phyloP scores from a whole-genome alignment of 1,140 invertebrate species.

The Zaprionus taronus region DNA sequence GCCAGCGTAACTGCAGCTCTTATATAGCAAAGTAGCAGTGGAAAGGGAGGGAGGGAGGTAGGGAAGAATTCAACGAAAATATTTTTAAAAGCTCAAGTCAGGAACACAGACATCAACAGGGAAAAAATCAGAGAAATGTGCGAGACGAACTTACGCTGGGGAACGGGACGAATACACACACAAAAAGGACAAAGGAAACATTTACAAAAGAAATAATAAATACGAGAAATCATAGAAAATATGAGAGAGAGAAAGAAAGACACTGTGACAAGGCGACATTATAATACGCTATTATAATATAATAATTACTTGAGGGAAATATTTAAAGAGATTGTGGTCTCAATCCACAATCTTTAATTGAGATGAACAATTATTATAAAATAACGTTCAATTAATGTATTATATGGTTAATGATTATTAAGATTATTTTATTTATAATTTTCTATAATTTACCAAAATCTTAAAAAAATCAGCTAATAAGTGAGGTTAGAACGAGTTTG shows the following conservation, averaged over 20 bases:
- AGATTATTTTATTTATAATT: too few species aligned
- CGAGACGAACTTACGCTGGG: constrained; percentile 37
- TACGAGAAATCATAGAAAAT: constrained; percentile 2
- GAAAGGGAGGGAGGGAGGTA: not conserved
- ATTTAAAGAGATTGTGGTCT: not conserved
- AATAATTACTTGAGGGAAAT: not conserved
- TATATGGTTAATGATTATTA: too few species aligned
- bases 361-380: not conserved
- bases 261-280: not conserved
- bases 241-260: not conserved
- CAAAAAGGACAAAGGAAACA: constrained; percentile 2
- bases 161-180: constrained; percentile 1
- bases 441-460: too few species aligned
- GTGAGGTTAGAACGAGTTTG: not conserved
- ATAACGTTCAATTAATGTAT: too few species aligned
- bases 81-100: constrained; percentile 72
- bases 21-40: not conserved
- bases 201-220: constrained; percentile 2
- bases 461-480: not conserved
- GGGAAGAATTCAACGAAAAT: constrained; percentile 60
- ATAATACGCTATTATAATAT: not conserved
- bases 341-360: too few species aligned
- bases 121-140: constrained; percentile 18
- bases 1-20: not conserved
- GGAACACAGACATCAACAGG: constrained; percentile 46